A percentile compares a stretch with the other conserved stretches of the same genome.
phyloP scores from a whole-genome alignment of 2,113 vertebrate genomes.

The Ptyas mucosa region DNA sequence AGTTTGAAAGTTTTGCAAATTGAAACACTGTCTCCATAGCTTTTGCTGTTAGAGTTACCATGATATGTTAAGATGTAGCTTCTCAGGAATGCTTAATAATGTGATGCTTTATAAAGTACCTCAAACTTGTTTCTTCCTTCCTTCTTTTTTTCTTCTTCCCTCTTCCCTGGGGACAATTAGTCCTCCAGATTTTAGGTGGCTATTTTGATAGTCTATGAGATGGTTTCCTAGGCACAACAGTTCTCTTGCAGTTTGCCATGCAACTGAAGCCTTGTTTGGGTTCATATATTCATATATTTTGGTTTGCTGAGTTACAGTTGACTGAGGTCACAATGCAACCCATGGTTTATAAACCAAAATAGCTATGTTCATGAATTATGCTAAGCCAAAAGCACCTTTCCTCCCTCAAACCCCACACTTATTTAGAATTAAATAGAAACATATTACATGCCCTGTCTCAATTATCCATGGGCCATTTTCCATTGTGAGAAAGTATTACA shows the following conservation, averaged over 20 bases:
- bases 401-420: neutral
- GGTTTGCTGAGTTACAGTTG: neutral
- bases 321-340: neutral
- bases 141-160: neutral
- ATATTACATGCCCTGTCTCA: neutral
- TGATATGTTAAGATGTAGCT: slow-evolving; percentile 47
- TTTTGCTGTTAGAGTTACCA: slow-evolving; percentile 32
- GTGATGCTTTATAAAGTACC: slow-evolving; percentile 57
- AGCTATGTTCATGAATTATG: neutral
- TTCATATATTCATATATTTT: neutral
- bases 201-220: neutral
- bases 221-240: neutral
- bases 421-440: neutral
- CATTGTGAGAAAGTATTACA: neutral
- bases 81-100: slow-evolving; percentile 38
- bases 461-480: neutral
- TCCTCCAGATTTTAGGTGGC: neutral
- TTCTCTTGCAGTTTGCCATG: slow-evolving; percentile 8
- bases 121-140: slow-evolving; percentile 35
- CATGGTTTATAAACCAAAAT: neutral
- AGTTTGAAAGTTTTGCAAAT: neutral
- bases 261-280: slow-evolving; percentile 11
- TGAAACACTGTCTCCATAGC: neutral
- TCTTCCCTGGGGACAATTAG: neutral
- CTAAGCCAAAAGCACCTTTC: neutral